Evolutionary conservation across 2,888 invertebrate species (phyloP), one percentile per base, ranked within the genome.

Genomic region (Parapristionchus giblindavisi): DNA sequence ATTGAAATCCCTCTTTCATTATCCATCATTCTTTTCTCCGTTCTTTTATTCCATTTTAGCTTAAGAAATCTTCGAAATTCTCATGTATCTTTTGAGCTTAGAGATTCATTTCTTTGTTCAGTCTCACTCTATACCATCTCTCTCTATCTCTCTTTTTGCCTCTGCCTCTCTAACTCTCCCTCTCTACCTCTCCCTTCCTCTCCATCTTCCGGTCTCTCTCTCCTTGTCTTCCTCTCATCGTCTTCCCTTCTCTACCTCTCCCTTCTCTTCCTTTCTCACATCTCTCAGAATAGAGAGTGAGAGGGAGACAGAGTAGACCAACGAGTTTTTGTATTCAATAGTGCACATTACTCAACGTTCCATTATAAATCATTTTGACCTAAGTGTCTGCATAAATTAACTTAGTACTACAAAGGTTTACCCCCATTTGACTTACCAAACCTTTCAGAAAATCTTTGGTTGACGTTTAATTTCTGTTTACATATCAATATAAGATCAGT

Each of bases 261-360:
- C 40, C n/a, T n/a, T 34, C 17, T 21, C 14, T 43, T 32, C 27
- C 38, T 27, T 8, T 52, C 21, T 68, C 29, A 34, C 68, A 52
- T n/a, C 43, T 32, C 29, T 43, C 32, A 43, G 43, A 8, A 17
- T 43, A 65, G 43, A 24, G 63, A 65, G 43, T 14, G 43, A 43
- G n/a, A 43, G 63, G 43, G 56, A 43, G 43, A 43, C 43, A 34
- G 4, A 21, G 27, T 27, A 40, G 40, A 11, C 36, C 24, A 40
- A 24, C 17, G 27, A 3, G 43, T 17, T 27, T 40, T 5, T 21
- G 27, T 36, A 27, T 77, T 60, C 38, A 76, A 14, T 52, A 17
- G 43, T 27, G 38, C 38, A 54, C 60, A 52, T 43, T 73, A 74
- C 17, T 21, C n/a, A n/a, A n/a, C n/a, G n/a, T n/a, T n/a, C n/a